Percentiles rank a stretch among this genome's conserved stretches.
phyloP scores from a whole-genome alignment of 2,113 vertebrate genomes.

The Marmota monax region DNA sequence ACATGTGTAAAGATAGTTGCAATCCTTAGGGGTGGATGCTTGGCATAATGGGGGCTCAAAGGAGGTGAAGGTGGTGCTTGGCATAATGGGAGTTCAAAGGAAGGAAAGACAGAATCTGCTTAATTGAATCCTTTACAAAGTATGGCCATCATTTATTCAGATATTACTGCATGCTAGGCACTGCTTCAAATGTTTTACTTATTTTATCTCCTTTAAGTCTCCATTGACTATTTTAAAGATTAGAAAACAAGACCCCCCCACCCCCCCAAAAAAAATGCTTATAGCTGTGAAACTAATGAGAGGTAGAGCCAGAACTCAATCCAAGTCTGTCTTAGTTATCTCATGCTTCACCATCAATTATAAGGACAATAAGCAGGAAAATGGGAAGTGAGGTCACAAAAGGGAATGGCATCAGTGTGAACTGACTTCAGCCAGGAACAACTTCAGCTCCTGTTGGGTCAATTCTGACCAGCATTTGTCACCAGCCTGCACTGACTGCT shows the following conservation, averaged over 20 bases:
- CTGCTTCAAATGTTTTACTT: neutral
- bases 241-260: conserved; percentile 23
- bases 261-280: neutral
- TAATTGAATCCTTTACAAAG: neutral
- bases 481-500: neutral
- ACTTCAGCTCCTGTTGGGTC: neutral
- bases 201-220: neutral
- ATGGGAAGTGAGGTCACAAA: neutral
- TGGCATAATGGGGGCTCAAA: neutral
- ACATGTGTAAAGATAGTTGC: neutral
- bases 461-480: neutral
- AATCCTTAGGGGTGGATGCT: neutral
- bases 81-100: neutral
- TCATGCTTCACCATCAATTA: neutral
- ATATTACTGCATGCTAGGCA: neutral
- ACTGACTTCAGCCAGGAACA: neutral
- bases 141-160: neutral
- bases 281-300: neutral
- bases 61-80: neutral
- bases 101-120: neutral
- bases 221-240: neutral
- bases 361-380: neutral
- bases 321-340: neutral
- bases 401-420: neutral
- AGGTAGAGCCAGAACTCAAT: neutral